Conservation (phyloP, 1,140 invertebrate species). For the Halictus rubicundus region DNA sequence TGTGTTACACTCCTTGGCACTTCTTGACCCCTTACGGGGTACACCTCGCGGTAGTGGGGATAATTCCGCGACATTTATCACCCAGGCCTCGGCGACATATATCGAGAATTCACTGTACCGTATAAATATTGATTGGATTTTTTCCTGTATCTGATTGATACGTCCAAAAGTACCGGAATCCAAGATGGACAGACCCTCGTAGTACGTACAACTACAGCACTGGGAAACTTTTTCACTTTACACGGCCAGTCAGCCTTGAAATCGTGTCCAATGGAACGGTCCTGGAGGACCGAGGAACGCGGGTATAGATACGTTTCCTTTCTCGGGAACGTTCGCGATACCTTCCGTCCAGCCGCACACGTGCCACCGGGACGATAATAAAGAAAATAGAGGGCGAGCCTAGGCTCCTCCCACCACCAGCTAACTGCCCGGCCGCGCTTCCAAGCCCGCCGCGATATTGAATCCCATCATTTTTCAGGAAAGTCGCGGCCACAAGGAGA, state of each 20-base stretch:
- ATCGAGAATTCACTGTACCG: too few species aligned
- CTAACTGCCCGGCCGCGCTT: constrained; percentile 53
- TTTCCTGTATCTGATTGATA: too few species aligned
- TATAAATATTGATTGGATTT: too few species aligned
- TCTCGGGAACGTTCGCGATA: background rate
- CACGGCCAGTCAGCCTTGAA: constrained; percentile 74
- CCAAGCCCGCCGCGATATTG: constrained; percentile 57
- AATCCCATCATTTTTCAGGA: constrained; percentile 64
- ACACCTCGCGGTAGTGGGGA: too few species aligned
- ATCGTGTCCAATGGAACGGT: constrained; percentile 64
- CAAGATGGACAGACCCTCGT: too few species aligned
- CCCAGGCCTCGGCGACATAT: too few species aligned
- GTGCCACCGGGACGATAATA: constrained; percentile 47
- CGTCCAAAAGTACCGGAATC: too few species aligned
- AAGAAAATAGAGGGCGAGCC: constrained; percentile 61
- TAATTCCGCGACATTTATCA: too few species aligned
- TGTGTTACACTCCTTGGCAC: too few species aligned
- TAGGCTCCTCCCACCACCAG: constrained; percentile 47
- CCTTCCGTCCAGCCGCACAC: too few species aligned
- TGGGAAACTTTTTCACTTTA: constrained; percentile 75
- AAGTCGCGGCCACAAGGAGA: background rate
- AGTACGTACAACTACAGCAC: too few species aligned
- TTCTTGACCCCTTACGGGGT: too few species aligned
- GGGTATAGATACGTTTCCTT: constrained; percentile 49
- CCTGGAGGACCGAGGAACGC: constrained; percentile 2